Evolutionary conservation across 2,113 vertebrate genomes (phyloP), one percentile per base, ranked within the genome.

Genomic region (Chamaetylas fuelleborni): DNA sequence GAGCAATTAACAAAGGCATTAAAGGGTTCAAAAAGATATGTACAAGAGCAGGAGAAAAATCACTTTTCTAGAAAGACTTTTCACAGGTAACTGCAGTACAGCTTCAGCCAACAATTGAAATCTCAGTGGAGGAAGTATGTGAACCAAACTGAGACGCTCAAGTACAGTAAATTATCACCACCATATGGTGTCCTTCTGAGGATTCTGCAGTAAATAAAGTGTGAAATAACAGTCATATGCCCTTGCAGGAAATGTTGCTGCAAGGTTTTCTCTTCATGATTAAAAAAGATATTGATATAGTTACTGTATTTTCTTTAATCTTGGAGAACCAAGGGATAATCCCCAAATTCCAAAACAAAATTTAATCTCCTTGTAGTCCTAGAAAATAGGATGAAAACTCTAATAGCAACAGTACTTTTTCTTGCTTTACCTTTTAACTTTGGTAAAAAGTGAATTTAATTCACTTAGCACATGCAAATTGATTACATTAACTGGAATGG

Each of bases 101-200:
- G n/a, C 54, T 85, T 92, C 51, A 90, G 62, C 77, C 82, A 90
- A 90, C 73, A 92, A 92, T 22, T 87, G 61, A 95, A 96, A 85
- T 95, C 95, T 96, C 93, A 34, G 62, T 92, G 92, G 96, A 96
- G 74, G 74, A 95, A 96, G 62, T 87, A 95, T 89, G 88, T 89
- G 93, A 96, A 94, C 74, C 89, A 94, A 95, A 96, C 57, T 61
- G 87, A 94, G 89, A 91, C 3, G 0, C 70, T 85, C 54, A 90
- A 97, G 86, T 80, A 92, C 89, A 91, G 54, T 95, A 95, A 93
- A 96, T 96, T 97, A 96, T 92, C 93, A 94, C 70, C 74, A 91
- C 94, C 93, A 95, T 97, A 95, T 96, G 95, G 96, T 81, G 93
- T 95, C 66, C 94, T 95, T 96, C 93, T 82, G 94, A 96, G 95